These are phyloP conservation scores for Psephotus haematonotus DNA, from an alignment of 2,113 vertebrate species.

Conservation along the genomic window DNA sequence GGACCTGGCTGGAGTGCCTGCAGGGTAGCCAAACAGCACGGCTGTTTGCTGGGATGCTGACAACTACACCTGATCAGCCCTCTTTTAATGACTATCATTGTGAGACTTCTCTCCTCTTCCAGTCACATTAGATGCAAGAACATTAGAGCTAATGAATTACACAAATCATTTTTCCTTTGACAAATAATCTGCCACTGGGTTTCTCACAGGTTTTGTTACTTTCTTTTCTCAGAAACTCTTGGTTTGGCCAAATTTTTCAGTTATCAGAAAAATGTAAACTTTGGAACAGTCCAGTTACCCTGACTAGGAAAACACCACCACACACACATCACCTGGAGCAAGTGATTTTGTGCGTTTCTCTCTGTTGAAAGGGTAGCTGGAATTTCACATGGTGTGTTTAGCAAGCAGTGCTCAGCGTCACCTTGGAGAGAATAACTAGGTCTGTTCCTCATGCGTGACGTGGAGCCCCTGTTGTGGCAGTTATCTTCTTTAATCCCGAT, in stretches of 20 bases:
- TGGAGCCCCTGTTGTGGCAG: background rate
- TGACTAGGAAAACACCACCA: background rate
- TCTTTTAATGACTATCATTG: background rate
- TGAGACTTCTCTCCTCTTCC: background rate
- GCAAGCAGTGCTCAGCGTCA: background rate
- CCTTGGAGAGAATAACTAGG: background rate
- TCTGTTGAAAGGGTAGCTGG: background rate
- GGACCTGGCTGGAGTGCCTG: background rate
- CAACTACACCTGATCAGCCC: background rate
- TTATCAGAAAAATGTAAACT: background rate
- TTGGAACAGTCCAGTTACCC: background rate
- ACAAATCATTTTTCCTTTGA: background rate
- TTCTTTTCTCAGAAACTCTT: background rate
- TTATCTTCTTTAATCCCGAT: background rate
- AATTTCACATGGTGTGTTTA: background rate
- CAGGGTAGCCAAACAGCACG: accelerated
- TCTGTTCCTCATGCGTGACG: background rate
- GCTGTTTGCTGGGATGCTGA: no score
- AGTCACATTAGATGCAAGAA: background rate
- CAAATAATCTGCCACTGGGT: background rate
- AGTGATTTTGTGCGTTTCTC: background rate
- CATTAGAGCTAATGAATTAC: background rate
- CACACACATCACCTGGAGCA: background rate
- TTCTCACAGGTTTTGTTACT: background rate
- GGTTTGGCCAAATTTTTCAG: background rate